A percentile compares a stretch with the other conserved stretches of the same genome.
Evolutionary conservation across 2,888 invertebrate species (phyloP).

Genomic region (Anodontia alba): DNA sequence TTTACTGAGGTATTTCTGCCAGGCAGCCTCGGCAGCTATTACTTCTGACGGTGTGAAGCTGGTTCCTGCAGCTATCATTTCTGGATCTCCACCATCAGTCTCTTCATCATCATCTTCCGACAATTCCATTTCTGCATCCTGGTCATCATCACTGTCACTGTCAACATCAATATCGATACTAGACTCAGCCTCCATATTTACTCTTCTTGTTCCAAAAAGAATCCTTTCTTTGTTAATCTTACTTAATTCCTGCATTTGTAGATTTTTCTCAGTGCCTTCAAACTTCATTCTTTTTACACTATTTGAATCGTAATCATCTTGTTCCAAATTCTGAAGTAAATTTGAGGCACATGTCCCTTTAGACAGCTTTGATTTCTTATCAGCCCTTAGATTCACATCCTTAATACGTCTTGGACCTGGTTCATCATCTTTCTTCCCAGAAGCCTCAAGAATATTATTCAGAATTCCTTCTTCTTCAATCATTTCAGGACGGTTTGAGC

Average conservation of each 20-base stretch:
- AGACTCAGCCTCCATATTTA: constrained; percentile 30
- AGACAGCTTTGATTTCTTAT: constrained; percentile 70
- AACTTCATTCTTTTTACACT: constrained; percentile 81
- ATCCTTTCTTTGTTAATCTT: constrained; percentile 76
- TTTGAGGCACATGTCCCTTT: constrained; percentile 51
- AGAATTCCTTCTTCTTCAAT: constrained; percentile 54
- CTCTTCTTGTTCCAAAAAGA: constrained; percentile 28
- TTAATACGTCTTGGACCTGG: constrained; percentile 83
- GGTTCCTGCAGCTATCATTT: constrained; percentile 36
- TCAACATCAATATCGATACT: constrained; percentile 56
- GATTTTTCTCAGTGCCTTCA: constrained; percentile 80
- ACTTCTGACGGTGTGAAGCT: constrained; percentile 62
- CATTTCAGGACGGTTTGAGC: constrained; percentile 32
- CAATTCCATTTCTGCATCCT: constrained; percentile 61
- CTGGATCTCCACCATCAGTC: constrained; percentile 10
- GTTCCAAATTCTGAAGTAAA: constrained; percentile 33
- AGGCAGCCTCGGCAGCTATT: constrained; percentile 86
- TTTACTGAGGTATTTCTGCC: constrained; percentile 87
- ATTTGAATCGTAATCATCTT: constrained; percentile 64
- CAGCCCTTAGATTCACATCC: constrained; percentile 85
- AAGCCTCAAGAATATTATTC: constrained; percentile 39
- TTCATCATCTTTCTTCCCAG: constrained; percentile 47
- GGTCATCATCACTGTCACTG: constrained; percentile 36
- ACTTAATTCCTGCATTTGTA: constrained; percentile 78
- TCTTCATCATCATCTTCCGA: constrained; percentile 54